Evolutionary conservation across 2,113 vertebrate species (phyloP), one percentile per base, ranked within the genome.

Genomic region (Cynocephalus volans): DNA sequence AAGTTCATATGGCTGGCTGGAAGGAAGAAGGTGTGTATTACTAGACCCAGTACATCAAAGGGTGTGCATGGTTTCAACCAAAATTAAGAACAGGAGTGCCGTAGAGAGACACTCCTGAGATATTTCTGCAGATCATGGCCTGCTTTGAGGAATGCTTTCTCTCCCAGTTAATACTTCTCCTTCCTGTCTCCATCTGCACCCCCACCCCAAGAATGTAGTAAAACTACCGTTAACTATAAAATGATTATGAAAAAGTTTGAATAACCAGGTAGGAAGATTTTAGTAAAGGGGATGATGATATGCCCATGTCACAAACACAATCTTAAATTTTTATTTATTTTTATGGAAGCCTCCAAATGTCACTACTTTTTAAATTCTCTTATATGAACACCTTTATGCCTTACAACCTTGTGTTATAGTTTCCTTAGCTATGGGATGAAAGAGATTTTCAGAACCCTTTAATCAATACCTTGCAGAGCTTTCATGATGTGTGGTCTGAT

Each of bases 41-140:
- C 97, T 97, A 97, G 95, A 97, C 17, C 77, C 5, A 97, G 1
- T 81, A 98, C 98, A 98, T 99, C 98, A 98, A 99, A 99, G 97
- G 33, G 33, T 95, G 81, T 93, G 96, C 94, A 83, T 97, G 96
- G 94, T 96, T 98, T 98, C 97, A 96, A 97, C 92, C 88, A 97
- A 99, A 98, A 99, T 98, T 98, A 98, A 98, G 98, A 98, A 98
- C 98, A 98, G 98, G 97, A 98, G 97, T 97, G 89, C 56, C 89
- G 95, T 95, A 33, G 58, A 95, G 89, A 98, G 98, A 97, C 64
- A 96, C 91, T 92, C 97, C 65, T 83, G 11, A 92, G 86, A 65
- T 70, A 89, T 91, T 67, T 62, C 89, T 87, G 94, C 96, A 97
- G 97, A 97, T 96, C 80, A 88, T 83, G 90, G 98, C 96, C 95